Conservation (phyloP, 2,113 vertebrate species). For the Pristiophorus japonicus region DNA sequence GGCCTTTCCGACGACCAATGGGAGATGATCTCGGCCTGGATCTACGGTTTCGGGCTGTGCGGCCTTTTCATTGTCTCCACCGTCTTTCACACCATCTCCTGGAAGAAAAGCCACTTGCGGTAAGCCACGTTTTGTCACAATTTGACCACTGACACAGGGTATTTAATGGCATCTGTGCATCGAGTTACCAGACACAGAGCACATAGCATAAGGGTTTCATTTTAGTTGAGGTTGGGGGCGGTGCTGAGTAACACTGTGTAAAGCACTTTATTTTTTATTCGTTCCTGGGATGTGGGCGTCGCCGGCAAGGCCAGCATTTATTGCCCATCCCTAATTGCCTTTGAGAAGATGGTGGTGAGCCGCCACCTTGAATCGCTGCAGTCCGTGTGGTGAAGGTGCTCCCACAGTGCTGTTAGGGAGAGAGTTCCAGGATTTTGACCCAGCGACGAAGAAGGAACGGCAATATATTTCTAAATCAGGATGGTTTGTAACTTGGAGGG, state of each 20-base stretch:
- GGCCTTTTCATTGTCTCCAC: constrained; percentile 92
- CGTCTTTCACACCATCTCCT: constrained; percentile 85
- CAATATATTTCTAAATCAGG: too few relatives aligned
- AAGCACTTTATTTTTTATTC: too few relatives aligned
- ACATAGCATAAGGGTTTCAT: background rate
- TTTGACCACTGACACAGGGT: background rate
- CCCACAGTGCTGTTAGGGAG: too few relatives aligned
- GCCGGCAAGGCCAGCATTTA: too few relatives aligned
- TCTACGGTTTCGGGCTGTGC: constrained; percentile 83
- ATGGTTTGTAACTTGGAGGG: too few relatives aligned
- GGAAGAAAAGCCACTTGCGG: constrained; percentile 94
- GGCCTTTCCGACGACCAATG: constrained; percentile 80
- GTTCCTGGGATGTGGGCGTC: too few relatives aligned
- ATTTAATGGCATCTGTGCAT: background rate
- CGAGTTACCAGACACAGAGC: background rate
- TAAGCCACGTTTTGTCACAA: constrained; percentile 42
- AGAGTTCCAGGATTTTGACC: too few relatives aligned
- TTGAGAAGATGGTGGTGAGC: too few relatives aligned
- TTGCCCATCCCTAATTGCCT: too few relatives aligned
- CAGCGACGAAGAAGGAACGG: too few relatives aligned
- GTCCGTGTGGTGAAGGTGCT: too few relatives aligned
- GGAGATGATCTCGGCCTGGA: constrained; percentile 86
- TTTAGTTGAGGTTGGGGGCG: background rate
- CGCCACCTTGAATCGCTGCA: too few relatives aligned
- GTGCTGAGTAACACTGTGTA: background rate